phyloP scores from a whole-genome alignment of 2,113 vertebrate species.

The Polyodon spathula region DNA sequence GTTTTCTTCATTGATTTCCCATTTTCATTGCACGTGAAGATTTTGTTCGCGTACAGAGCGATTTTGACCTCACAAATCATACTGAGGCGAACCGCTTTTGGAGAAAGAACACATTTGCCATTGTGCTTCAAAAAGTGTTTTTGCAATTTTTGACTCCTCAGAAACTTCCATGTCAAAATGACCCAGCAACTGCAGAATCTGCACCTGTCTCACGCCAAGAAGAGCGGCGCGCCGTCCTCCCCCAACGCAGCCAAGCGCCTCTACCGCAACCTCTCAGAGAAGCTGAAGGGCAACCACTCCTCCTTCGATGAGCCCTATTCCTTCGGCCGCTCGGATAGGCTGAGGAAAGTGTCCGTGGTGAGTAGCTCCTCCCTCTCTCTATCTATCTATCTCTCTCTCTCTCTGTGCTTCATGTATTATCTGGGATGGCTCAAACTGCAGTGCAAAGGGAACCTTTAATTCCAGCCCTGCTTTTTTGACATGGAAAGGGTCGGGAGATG shows the following conservation, averaged over 20 bases:
- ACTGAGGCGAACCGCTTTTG: no score
- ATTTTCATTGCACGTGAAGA: no score
- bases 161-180: conserved; percentile 61
- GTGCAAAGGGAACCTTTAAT: no score
- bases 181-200: conserved; percentile 92
- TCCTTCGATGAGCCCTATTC: conserved; percentile 87
- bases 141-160: conserved; percentile 26
- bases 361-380: conserved; percentile 8
- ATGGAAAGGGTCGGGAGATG: no score
- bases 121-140: neutral
- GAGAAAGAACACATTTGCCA: no score
- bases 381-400: no score
- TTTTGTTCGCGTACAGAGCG: no score
- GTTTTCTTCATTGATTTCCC: no score
- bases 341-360: conserved; percentile 79
- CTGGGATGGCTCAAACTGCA: no score
- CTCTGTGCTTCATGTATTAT: no score
- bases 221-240: conserved; percentile 71
- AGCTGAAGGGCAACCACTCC: conserved; percentile 81
- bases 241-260: conserved; percentile 87
- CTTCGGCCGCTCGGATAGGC: conserved; percentile 72
- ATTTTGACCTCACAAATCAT: no score
- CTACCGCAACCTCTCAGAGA: conserved; percentile 92
- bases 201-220: conserved; percentile 73
- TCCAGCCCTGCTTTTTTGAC: no score